Base-by-base conservation (phyloP, 1,140 invertebrate species). In the Parapsyche elsis region DNA sequence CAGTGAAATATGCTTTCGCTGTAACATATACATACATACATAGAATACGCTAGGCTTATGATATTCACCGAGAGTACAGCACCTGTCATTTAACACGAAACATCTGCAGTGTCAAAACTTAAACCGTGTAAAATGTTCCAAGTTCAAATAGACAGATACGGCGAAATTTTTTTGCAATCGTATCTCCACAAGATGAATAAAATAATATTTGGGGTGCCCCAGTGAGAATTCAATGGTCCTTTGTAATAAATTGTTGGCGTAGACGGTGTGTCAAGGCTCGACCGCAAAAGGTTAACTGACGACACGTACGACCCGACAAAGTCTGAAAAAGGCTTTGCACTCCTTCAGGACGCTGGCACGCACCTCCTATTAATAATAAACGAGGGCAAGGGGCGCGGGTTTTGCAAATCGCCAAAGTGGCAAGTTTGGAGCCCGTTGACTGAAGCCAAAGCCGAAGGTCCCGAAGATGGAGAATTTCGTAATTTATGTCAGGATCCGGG, bases 321-420 rank as follows among this genome's bases (percentile, higher is more conserved):
- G 64, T 67, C 64, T 5, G 49, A 67, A 67, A 67, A 67, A 67
- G 64, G 9, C 64, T 67, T 26, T 67, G 12, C 64, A 26, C 64
- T 12, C 24, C 64, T 67, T 67, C n/a, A 10, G 14, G n/a, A n/a
- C 1, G 10, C 19, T 23, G 14, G 10, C 23, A n/a, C 64, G 12
- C 9, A 26, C 0, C n/a, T 24, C 21, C 24, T 23, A 26, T 67
- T 30, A 67, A 67, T 67, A 67, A 67, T 67, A 23, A 67, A 67
- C 24, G 64, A 61, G 49, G 49, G 1, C 12, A 53, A 4, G 49
- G 49, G 49, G 49, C 2, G 21, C n/a, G 49, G 59, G 19, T 19
- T 61, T n/a, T 23, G n/a, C 59, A 61, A 67, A 67, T 67, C n/a
- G 21, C 9, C 23, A 67, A 67, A 67, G 64, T 67, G 64, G 64